phyloP scores from a whole-genome alignment of 2,888 invertebrate species.

The Petrolisthes manimaculis region DNA sequence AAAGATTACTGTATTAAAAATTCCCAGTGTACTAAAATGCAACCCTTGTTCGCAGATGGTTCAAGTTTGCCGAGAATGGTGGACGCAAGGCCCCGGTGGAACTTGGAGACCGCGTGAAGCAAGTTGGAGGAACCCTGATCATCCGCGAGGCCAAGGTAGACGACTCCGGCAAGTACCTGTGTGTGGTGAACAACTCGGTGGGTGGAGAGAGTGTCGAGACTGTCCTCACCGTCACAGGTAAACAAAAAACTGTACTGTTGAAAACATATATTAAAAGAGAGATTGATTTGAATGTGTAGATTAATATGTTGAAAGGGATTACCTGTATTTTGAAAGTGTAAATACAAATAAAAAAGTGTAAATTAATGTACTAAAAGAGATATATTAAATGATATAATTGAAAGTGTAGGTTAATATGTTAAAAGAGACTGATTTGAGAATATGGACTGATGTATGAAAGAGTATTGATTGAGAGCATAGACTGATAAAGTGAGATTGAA shows the following conservation, averaged over 20 bases:
- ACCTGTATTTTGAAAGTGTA: no score
- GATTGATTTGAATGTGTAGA: no score
- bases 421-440: no score
- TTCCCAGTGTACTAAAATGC: neutral
- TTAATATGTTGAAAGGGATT: no score
- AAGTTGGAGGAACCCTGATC: slow-evolving; percentile 93
- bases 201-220: slow-evolving; percentile 93
- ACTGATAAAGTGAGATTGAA: no score
- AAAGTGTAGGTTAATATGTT: no score
- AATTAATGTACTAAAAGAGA: no score
- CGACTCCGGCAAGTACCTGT: slow-evolving; percentile 94
- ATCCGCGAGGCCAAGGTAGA: slow-evolving; percentile 91
- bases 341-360: no score
- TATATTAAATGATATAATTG: no score
- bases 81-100: slow-evolving; percentile 87
- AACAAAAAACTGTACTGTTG: slow-evolving; percentile 18
- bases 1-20: neutral
- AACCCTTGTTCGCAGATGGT: slow-evolving; percentile 83
- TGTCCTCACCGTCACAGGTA: slow-evolving; percentile 86
- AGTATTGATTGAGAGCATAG: no score
- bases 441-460: no score
- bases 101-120: slow-evolving; percentile 88
- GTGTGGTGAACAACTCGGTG: slow-evolving; percentile 94
- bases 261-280: no score
- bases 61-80: slow-evolving; percentile 83